phyloP scores from a whole-genome alignment of 2,113 vertebrate species.

The Typhlomys cinereus region DNA sequence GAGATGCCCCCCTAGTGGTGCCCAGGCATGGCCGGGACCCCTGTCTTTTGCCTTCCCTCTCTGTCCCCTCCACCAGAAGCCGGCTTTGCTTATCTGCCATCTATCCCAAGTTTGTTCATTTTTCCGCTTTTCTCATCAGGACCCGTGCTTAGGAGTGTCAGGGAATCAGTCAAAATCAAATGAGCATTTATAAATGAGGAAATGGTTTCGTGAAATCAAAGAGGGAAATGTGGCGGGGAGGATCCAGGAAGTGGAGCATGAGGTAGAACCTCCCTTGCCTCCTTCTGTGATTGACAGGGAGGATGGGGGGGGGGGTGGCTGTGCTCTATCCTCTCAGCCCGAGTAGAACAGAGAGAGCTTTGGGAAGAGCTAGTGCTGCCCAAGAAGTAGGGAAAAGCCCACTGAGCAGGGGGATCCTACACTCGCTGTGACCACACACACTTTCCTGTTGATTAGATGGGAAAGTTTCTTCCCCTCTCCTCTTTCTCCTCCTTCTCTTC shows the following conservation, averaged over 20 bases:
- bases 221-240: neutral
- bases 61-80: neutral
- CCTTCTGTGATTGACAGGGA: neutral
- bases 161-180: neutral
- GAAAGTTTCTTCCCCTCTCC: no score
- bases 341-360: neutral
- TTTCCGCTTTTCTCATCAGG: constrained; percentile 31
- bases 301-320: neutral
- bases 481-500: neutral
- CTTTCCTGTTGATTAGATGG: neutral
- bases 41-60: neutral
- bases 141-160: neutral
- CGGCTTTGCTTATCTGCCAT: neutral
- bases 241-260: neutral
- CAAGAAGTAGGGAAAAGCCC: neutral
- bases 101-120: neutral
- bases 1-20: neutral
- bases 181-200: neutral
- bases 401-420: neutral
- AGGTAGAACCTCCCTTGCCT: no score
- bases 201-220: neutral
- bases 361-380: neutral
- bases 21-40: neutral
- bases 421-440: neutral
- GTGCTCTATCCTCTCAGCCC: neutral